Percentiles rank a stretch among this genome's conserved stretches.
Evolutionary conservation across 2,888 invertebrate genomes (phyloP).

Genomic region (Charanyca ferruginea): DNA sequence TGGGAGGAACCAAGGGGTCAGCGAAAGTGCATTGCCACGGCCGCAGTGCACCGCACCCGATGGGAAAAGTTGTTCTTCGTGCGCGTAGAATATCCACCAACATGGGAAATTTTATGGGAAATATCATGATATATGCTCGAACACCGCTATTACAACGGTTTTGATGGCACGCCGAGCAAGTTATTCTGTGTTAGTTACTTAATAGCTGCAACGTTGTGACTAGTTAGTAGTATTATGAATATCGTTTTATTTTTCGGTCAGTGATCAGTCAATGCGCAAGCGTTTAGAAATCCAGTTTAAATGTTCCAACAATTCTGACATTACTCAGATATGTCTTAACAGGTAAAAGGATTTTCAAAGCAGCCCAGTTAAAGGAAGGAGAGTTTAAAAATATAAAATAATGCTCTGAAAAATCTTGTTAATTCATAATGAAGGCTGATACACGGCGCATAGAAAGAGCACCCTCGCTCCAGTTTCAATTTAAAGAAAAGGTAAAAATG

Average conservation of each 20-base stretch:
- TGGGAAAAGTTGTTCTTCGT: constrained; percentile 86
- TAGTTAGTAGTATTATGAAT: constrained; percentile 9
- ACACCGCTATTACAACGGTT: constrained; percentile 59
- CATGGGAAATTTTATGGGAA: constrained; percentile 80
- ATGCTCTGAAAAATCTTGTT: constrained; percentile 72
- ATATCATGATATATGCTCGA: constrained; percentile 61
- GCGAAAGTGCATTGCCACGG: constrained; percentile 91
- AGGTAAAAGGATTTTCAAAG: constrained; percentile 19
- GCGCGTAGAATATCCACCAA: constrained; percentile 80
- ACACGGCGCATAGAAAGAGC: constrained; percentile 75
- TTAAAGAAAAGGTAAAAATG: constrained; percentile 88
- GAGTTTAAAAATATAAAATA: constrained; percentile 61
- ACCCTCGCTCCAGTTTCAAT: constrained; percentile 84
- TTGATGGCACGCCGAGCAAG: constrained; percentile 29
- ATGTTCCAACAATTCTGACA: constrained; percentile 27
- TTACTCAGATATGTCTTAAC: constrained; percentile 15
- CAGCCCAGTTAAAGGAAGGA: constrained; percentile 14
- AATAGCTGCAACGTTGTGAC: constrained; percentile 30
- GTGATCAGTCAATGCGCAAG: constrained; percentile 18
- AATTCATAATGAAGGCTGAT: constrained; percentile 79
- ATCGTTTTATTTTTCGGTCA: constrained; percentile 42
- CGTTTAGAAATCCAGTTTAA: constrained; percentile 28
- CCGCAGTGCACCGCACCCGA: constrained; percentile 85
- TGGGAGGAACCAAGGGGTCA: constrained; percentile 90
- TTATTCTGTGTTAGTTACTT: constrained; percentile 7